These are phyloP conservation scores for Pelecanus crispus DNA, from an alignment of 2,113 vertebrate species.

Conservation along the genomic window DNA sequence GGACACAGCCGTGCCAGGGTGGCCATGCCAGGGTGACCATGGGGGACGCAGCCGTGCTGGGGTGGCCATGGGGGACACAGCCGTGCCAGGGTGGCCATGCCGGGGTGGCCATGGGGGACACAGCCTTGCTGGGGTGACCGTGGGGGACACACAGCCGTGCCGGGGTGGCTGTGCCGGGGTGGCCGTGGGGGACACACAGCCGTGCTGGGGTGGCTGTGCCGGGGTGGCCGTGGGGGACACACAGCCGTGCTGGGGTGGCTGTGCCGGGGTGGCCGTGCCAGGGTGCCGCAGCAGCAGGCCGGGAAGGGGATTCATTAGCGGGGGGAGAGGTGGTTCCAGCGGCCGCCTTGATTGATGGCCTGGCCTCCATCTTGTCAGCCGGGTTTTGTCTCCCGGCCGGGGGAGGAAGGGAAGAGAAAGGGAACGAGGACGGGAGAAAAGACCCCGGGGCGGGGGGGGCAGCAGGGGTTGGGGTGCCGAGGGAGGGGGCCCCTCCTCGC, in stretches of 20 bases:
- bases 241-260: not conserved
- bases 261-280: not conserved
- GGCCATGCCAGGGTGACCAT: not conserved
- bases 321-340: conserved; percentile 79
- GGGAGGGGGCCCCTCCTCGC: conserved; percentile 72
- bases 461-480: not conserved
- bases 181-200: too few species aligned
- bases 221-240: not conserved
- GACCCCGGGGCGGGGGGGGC: not conserved
- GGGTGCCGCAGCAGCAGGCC: conserved; percentile 63
- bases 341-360: conserved; percentile 88
- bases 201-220: not conserved
- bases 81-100: not conserved
- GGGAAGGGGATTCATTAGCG: conserved; percentile 80
- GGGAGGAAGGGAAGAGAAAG: not conserved
- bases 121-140: too few species aligned
- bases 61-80: not conserved
- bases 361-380: conserved; percentile 79
- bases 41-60: not conserved
- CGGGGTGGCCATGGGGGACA: not conserved
- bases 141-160: too few species aligned
- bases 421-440: conserved; percentile 13
- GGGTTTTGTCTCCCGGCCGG: conserved; percentile 75
- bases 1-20: not conserved
- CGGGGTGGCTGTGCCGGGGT: too few species aligned